Base-by-base conservation (phyloP, 92 coral and sea anemone genomes). In the Bergia sp. region DNA sequence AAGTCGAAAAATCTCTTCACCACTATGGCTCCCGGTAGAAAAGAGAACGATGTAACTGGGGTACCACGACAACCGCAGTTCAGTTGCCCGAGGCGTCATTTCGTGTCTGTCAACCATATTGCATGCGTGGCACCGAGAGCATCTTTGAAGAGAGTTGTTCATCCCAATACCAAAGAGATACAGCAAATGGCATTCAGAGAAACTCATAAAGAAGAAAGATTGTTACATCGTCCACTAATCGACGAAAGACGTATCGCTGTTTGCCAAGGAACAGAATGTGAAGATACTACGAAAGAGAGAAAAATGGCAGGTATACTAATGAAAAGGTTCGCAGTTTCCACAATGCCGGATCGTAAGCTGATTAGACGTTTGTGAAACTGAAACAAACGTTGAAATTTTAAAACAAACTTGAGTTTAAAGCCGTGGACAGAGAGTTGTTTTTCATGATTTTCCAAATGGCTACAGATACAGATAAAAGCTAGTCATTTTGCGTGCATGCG, bases 191-290 rank as follows among this genome's bases (percentile, higher is more conserved):
- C 49, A 0, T 4, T 8, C 49, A 45, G 49, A 45, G 7, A 45
- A 5, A 45, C 49, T 5, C 5, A 15, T 45, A 13, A n/a, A 21
- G 50, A 77, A 1, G 37, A 4, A 21, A 77, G 81, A n/a, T 16
- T 77, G 37, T 44, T 77, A 3, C 38, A 44, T 77, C 58, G 58
- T 21, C 58, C 81, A 4, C 81, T 11, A 77, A 3, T n/a, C 6
- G 50, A 21, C 37, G 81, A 44, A 44, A 77, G 81, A 21, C 81
- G 81, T 15, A 77, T 43, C 2, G 81, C 61, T 41, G 29, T 77
- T 77, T 77, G 81, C 50, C 57, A 77, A 77, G 81, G 37, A 44
- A 77, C 81, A 5, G 81, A 77, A 36, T 9, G 49, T 77, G 81
- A 77, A 77, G 38, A 44, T 16, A 20, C 39, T 4, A 77, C 10